Evolutionary conservation across 2,888 invertebrate species (phyloP).

Genomic region (Orthonevra nobilis): DNA sequence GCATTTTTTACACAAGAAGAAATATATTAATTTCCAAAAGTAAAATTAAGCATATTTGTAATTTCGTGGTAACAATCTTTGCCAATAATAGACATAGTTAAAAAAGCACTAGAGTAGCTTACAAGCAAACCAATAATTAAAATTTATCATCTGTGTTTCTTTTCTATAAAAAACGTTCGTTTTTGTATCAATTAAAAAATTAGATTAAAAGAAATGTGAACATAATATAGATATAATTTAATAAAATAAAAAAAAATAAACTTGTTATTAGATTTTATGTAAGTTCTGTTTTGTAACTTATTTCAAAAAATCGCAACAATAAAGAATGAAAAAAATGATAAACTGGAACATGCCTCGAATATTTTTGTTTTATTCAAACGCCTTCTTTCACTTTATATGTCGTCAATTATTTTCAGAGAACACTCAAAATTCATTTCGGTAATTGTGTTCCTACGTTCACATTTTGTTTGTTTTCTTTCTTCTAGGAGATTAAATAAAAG

Average conservation of each 20-base stretch:
- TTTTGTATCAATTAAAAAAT: constrained; percentile 2
- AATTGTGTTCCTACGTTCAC: constrained; percentile 21
- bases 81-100: constrained; percentile 23
- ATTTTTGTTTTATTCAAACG: constrained; percentile 66
- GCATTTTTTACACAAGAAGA: not conserved
- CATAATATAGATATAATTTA: constrained; percentile 5
- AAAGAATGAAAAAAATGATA: constrained; percentile 60
- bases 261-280: constrained; percentile 46
- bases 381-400: constrained; percentile 46
- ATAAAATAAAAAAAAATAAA: constrained; percentile 22
- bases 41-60: constrained; percentile 49
- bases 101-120: not conserved
- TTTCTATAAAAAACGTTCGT: constrained; percentile 22
- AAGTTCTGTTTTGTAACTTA: constrained; percentile 56
- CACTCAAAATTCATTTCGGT: constrained; percentile 18
- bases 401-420: constrained; percentile 59
- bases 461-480: constrained; percentile 55
- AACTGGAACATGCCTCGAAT: constrained; percentile 55
- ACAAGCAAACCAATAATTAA: constrained; percentile 16
- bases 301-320: constrained; percentile 47
- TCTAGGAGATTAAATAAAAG: constrained; percentile 51
- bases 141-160: constrained; percentile 11
- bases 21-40: constrained; percentile 35
- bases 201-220: constrained; percentile 1
- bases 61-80: constrained; percentile 30